Percentiles rank a stretch among this genome's conserved stretches.
Conservation (phyloP, 2,797 vertebrate species). For the Mormyrus proboscirostris region DNA sequence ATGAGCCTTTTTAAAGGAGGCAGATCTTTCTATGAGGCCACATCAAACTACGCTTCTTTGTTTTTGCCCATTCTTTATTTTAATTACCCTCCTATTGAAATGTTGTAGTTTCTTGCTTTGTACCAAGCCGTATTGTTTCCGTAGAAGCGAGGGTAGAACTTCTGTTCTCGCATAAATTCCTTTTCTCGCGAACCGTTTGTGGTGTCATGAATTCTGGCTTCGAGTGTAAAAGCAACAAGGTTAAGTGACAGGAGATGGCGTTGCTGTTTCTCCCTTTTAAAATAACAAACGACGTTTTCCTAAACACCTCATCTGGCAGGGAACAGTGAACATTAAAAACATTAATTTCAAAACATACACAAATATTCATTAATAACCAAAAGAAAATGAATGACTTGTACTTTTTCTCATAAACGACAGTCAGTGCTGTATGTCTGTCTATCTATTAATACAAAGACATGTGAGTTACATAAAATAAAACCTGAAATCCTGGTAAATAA, state of each 20-base stretch:
- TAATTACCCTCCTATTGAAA: not conserved
- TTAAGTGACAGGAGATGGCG: not conserved
- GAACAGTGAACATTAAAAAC: not conserved
- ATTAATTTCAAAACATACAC: not conserved
- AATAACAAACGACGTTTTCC: not conserved
- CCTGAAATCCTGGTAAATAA: slow-evolving; percentile 36
- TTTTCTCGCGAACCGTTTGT: not conserved
- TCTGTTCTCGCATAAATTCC: not conserved
- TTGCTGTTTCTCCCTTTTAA: not conserved
- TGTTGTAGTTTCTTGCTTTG: not conserved
- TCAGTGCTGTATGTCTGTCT: not conserved
- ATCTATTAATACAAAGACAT: slow-evolving; percentile 8
- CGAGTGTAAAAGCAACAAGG: not conserved
- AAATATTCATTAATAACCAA: not conserved
- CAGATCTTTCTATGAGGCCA: not conserved
- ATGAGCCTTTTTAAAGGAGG: slow-evolving; percentile 79
- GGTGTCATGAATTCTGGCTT: not conserved
- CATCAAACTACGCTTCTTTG: not conserved
- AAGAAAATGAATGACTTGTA: not conserved
- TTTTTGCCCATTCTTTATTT: not conserved
- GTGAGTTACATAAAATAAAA: not conserved
- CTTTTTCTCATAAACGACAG: not conserved
- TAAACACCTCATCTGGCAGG: not conserved
- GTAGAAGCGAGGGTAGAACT: not conserved
- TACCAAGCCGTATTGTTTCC: not conserved